Conservation (phyloP, 2,113 vertebrate genomes). For the Eublepharis macularius region DNA sequence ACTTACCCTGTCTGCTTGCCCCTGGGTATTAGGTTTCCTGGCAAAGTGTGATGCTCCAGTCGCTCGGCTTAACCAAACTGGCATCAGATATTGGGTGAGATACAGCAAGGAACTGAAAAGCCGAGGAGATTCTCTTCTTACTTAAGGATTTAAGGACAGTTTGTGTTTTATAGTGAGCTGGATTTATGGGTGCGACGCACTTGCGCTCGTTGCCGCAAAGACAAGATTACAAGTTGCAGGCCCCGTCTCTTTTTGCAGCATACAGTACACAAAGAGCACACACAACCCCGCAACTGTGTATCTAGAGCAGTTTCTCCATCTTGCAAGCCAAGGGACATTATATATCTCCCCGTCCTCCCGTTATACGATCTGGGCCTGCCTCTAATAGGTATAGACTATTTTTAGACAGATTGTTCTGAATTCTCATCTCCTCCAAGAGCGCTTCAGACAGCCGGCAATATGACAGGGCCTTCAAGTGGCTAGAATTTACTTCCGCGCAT, state of each 20-base stretch:
- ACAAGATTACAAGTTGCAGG: not conserved
- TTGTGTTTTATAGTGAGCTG: not conserved
- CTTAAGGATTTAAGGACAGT: not conserved
- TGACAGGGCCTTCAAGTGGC: constrained; percentile 18
- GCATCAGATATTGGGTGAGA: too few relatives aligned
- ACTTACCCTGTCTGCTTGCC: too few relatives aligned
- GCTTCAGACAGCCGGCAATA: not conserved
- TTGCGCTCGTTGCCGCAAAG: not conserved
- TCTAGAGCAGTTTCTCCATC: not conserved
- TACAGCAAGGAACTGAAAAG: too few relatives aligned
- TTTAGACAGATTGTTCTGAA: constrained; percentile 20
- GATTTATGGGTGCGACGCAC: not conserved
- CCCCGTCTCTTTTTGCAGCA: not conserved
- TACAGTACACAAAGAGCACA: not conserved
- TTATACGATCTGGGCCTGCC: constrained; percentile 5
- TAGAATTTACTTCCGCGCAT: not conserved
- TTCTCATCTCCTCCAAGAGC: constrained; percentile 1
- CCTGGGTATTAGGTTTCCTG: too few relatives aligned
- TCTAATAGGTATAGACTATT: constrained; percentile 13
- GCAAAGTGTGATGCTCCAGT: too few relatives aligned
- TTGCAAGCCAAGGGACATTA: constrained; percentile 38
- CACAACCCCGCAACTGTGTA: not conserved
- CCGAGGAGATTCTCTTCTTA: too few relatives aligned
- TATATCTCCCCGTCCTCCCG: not conserved
- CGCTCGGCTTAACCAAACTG: too few relatives aligned